A percentile compares a stretch with the other conserved stretches of the same genome.
These are phyloP conservation scores for Manduca sexta DNA, from an alignment of 1,140 invertebrate genomes.

Conservation along the genomic window DNA sequence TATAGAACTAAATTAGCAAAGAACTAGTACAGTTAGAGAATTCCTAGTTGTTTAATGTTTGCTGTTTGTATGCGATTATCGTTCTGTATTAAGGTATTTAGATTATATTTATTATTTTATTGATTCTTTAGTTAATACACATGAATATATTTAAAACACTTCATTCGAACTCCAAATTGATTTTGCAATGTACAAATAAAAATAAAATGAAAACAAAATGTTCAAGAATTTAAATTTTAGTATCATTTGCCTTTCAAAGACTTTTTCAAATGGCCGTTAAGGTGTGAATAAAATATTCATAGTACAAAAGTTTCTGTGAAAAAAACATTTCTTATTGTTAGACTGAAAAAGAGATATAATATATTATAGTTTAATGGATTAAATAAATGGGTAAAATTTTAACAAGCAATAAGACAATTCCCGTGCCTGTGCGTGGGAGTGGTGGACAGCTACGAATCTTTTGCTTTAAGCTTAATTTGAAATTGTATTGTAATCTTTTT, in stretches of 20 bases:
- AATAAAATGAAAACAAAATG: neutral
- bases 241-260: conserved; percentile 3
- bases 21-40: too few relatives aligned
- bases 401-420: too few relatives aligned
- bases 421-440: too few relatives aligned
- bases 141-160: neutral
- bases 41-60: too few relatives aligned
- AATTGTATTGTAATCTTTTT: too few relatives aligned
- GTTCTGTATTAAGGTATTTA: too few relatives aligned
- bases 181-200: neutral
- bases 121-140: too few relatives aligned
- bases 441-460: too few relatives aligned
- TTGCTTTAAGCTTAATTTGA: too few relatives aligned
- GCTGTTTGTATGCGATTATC: too few relatives aligned
- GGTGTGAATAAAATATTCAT: conserved; percentile 5
- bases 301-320: neutral
- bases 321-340: neutral
- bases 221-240: conserved; percentile 1
- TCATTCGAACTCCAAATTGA: conserved; percentile 1
- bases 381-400: neutral
- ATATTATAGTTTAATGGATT: neutral
- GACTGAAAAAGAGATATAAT: neutral
- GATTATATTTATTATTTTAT: too few relatives aligned
- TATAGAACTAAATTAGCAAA: too few relatives aligned
- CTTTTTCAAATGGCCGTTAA: conserved; percentile 2